Base-by-base conservation (phyloP, 2,113 vertebrate species). In the Indicator maculatus region DNA sequence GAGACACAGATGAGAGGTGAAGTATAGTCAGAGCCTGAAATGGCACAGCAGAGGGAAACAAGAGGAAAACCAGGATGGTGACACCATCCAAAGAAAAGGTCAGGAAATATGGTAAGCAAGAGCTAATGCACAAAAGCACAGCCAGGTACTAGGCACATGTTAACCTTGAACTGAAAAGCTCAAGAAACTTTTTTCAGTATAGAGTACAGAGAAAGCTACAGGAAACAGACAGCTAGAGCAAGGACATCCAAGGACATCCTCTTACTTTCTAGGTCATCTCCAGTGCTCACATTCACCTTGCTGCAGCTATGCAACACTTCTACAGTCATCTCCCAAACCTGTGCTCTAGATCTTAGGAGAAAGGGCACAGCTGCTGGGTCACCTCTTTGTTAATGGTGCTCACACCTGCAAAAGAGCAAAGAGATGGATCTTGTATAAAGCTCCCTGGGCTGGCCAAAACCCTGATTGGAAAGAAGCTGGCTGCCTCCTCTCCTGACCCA, bases 21-120 rank as follows among this genome's bases (percentile, higher is more conserved):
- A 80, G 31, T 36, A 50, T 67, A 1, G 17, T 13, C 16, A 11
- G 44, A 85, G 33, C 26, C 55, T 85, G 55, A 86, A 83, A 76
- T 4, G 6, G 56, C 20, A 88, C 8, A 88, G 75, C 6, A 70
- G 67, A 83, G 9, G 45, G 30, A 80, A 80, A 0, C 0, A 0
- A 52, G 8, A 12, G 5, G 24, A 17, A 85, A 30, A 39, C 27
- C 53, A 38, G 21, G 20, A 36, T 23, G 12, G 24, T 31, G 21
- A 12, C 24, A 59, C 21, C 44, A 33, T 1, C 4, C 41, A 72
- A 56, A 56, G 7, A 65, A 41, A 15, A 55, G 1, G 75, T 7
- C 5, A 88, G 83, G 61, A 73, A 77, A 61, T 7, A 8, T 0
- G 1, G n/a, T 16, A 90, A 63, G 33, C 38, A 63, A 94, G 52